Evolutionary conservation across 2,888 invertebrate species (phyloP).

Genomic region (Ellobium chinense): DNA sequence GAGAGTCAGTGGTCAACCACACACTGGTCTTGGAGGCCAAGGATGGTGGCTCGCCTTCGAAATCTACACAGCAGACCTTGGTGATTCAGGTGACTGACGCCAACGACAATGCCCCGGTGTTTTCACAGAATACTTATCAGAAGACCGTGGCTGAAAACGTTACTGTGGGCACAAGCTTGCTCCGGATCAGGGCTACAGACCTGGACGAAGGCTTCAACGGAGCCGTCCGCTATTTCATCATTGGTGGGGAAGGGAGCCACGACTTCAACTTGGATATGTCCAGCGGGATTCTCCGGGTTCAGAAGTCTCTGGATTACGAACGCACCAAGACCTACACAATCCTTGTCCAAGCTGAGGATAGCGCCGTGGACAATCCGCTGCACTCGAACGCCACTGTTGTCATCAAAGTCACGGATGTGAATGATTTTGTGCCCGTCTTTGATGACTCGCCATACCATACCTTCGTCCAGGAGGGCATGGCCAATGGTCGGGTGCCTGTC

Average conservation of each 20-base stretch:
- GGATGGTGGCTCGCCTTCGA: slow-evolving; percentile 82
- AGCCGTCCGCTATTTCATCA: slow-evolving; percentile 85
- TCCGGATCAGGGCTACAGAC: slow-evolving; percentile 90
- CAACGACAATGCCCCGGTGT: slow-evolving; percentile 89
- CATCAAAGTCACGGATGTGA: slow-evolving; percentile 93
- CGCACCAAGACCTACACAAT: slow-evolving; percentile 89
- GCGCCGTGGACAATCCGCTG: slow-evolving; percentile 87
- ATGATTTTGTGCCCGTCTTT: slow-evolving; percentile 91
- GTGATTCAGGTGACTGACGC: slow-evolving; percentile 84
- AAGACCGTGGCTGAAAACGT: slow-evolving; percentile 95
- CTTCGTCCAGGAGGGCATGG: slow-evolving; percentile 85
- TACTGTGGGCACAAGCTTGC: slow-evolving; percentile 89
- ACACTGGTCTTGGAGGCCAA: slow-evolving; percentile 65
- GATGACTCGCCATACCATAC: slow-evolving; percentile 88
- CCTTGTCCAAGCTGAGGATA: slow-evolving; percentile 92
- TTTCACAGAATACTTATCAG: slow-evolving; percentile 88
- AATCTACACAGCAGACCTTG: slow-evolving; percentile 87
- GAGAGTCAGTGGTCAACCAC: slow-evolving; percentile 79
- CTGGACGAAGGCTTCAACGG: slow-evolving; percentile 94
- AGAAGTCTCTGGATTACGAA: slow-evolving; percentile 92
- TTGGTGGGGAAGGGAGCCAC: slow-evolving; percentile 86
- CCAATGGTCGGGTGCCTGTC: slow-evolving; percentile 81
- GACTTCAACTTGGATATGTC: slow-evolving; percentile 89
- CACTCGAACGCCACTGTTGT: slow-evolving; percentile 83
- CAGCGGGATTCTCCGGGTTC: slow-evolving; percentile 89